These are phyloP conservation scores for Theristicus caerulescens DNA, from an alignment of 2,113 vertebrate genomes.

Conservation along the genomic window DNA sequence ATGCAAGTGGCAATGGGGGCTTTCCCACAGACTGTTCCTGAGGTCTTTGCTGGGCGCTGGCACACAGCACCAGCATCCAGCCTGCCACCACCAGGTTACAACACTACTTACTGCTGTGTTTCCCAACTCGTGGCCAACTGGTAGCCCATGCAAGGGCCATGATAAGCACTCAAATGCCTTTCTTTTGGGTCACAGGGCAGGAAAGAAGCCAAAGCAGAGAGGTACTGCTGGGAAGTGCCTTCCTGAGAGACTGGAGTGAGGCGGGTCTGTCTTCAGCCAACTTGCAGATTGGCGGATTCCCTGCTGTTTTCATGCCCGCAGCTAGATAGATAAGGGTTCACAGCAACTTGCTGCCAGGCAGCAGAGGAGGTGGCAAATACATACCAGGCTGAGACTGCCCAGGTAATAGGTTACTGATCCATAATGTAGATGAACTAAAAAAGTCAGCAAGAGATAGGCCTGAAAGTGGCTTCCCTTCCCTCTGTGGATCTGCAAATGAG, in stretches of 20 bases:
- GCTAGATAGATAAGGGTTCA: not conserved
- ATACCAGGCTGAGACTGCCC: not conserved
- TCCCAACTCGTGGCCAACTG: not conserved
- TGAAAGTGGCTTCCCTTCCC: not conserved
- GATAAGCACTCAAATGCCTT: not conserved
- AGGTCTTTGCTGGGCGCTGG: not conserved
- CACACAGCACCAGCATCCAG: not conserved
- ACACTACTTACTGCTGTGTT: not conserved
- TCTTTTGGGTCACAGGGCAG: not conserved
- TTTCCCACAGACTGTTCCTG: not conserved
- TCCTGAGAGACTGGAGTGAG: not conserved
- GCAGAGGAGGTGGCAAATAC: not conserved
- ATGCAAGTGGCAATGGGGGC: not conserved
- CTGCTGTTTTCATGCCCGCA: not conserved
- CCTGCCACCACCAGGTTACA: not conserved
- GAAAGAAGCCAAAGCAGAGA: not conserved
- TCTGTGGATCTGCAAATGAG: not conserved
- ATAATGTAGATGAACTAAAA: not conserved
- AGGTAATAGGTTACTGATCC: not conserved
- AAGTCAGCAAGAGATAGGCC: not conserved
- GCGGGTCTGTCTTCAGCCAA: rapidly evolving
- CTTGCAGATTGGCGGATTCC: not conserved
- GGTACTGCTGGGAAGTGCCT: not conserved
- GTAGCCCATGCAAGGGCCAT: not conserved
- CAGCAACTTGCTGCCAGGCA: not conserved